Conservation (phyloP, 2,113 vertebrate species). For the Catharus minimus region DNA sequence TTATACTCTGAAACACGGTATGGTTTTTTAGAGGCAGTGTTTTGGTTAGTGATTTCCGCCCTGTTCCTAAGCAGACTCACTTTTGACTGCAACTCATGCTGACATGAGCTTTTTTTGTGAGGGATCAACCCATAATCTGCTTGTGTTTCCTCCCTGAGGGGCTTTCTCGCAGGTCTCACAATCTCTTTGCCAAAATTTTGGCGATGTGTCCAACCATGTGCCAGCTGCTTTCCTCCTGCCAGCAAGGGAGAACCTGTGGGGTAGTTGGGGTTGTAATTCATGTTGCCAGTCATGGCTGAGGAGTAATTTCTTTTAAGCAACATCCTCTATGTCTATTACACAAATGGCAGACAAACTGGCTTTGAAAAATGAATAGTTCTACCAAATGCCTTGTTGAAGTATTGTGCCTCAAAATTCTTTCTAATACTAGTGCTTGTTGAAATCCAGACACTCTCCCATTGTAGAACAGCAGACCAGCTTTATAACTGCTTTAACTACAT, state of each 20-base stretch:
- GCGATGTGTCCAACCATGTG: not conserved
- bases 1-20: not conserved
- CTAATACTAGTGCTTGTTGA: not conserved
- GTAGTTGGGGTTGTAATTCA: not conserved
- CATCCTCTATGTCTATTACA: not conserved
- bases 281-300: not conserved
- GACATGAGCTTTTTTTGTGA: not conserved
- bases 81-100: not conserved
- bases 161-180: not conserved
- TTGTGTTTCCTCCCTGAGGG: not conserved
- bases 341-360: not conserved
- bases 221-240: not conserved
- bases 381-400: not conserved
- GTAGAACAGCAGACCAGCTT: not conserved
- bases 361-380: not conserved
- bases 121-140: not conserved
- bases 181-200: not conserved
- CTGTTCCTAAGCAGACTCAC: not conserved
- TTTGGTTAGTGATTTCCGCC: not conserved
- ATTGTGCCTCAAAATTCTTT: not conserved
- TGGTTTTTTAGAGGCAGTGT: not conserved
- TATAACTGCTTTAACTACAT: not conserved
- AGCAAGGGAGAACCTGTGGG: not conserved
- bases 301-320: not conserved
- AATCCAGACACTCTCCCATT: not conserved